Evolutionary conservation across 2,888 invertebrate species (phyloP), one percentile per base, ranked within the genome.

Genomic region (Dolichomitus sp.): DNA sequence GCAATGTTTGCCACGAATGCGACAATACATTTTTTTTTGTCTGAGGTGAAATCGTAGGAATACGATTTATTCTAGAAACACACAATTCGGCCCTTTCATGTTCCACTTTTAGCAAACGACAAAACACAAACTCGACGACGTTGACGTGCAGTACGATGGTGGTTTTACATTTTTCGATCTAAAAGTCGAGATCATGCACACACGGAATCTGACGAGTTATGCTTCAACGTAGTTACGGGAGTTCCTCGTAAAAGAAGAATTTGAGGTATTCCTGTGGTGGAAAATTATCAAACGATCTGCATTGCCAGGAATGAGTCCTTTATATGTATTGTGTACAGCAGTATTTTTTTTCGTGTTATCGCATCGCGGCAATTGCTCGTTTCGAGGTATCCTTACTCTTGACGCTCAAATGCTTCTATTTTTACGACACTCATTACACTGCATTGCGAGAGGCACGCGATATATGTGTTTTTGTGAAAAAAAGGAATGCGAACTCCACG

Each of bases 381-480:
- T 48, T 48, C 48, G 48, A 48, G 48, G 17, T 48, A 48, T 48
- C 17, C 48, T 2, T n/a, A n/a, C 17, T 48, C 48, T 42, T 42
- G 14, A 14, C 42, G 42, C 14, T 5, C 17, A 17, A 48, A 48
- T 48, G 48, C 17, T 48, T 48, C 48, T 48, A 48, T 48, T 48
- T 48, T 80, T 75, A 65, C 54, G 48, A 45, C 40, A n/a, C 57
- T 57, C 54, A 48, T 63, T 65, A 37, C 17, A 63, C 69, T 54
- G 69, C 54, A 70, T 63, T 45, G 45, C 57, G 61, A 68, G 57
- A 50, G n/a, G 50, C 65, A 75, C 80, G 80, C 75, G 80, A 80
- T 75, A 48, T 37, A 50, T 52, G 65, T 63, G 57, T 81, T 76
- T 9, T 81, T 75, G n/a, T 40, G 57, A 50, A 70, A 45, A 48